Conservation (phyloP, 2,113 vertebrate species). For the Morone chrysops region DNA sequence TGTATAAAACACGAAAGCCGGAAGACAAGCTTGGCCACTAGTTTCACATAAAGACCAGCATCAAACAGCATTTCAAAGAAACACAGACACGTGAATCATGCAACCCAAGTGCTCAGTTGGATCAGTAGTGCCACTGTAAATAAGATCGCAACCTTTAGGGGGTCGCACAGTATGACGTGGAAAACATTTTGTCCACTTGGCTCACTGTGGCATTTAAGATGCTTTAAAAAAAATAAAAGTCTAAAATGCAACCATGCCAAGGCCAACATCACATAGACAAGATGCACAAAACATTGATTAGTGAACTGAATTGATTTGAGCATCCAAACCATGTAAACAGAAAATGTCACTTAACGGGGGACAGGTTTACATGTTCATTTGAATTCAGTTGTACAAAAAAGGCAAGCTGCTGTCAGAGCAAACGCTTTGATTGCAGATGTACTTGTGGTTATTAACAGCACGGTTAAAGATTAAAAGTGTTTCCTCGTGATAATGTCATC, state of each 20-base stretch:
- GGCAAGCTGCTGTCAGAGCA: background rate
- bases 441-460: background rate
- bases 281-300: conserved; percentile 1
- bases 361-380: background rate
- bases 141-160: conserved; percentile 11
- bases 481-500: background rate
- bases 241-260: background rate
- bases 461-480: conserved; percentile 8
- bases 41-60: background rate
- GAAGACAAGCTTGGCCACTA: conserved; percentile 17
- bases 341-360: background rate
- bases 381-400: conserved; percentile 19
- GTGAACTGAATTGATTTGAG: background rate
- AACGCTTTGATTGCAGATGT: background rate
- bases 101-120: conserved; percentile 34
- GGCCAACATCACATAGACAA: background rate
- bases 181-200: conserved; percentile 30
- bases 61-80: conserved; percentile 22
- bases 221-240: background rate
- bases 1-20: background rate
- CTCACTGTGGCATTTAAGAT: conserved; percentile 22
- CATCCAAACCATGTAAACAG: conserved; percentile 25
- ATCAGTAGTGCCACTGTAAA: conserved; percentile 44
- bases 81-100: conserved; percentile 18
- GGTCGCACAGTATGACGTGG: background rate